Evolutionary conservation across 2,888 invertebrate genomes (phyloP), one percentile per base, ranked within the genome.

Genomic region (Sminthurides aquaticus): DNA sequence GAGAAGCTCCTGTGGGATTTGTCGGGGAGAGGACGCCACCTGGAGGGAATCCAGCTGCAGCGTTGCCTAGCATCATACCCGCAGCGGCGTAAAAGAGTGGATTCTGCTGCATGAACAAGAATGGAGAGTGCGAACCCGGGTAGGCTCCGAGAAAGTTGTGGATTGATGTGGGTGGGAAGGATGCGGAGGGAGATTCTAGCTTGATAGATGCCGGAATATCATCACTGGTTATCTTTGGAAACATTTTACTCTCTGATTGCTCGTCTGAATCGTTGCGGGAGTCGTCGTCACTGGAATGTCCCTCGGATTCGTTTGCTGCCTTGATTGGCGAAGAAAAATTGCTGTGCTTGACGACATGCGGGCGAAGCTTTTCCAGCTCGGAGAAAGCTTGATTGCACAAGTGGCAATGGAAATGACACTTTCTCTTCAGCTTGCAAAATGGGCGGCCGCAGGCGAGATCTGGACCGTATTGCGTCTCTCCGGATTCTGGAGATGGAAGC

Each of bases 321-420:
- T 73, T 75, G 48, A 67, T 20, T 0, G 72, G 71, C 22, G 74
- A 72, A 22, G 52, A 22, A 34, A 74, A 70, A 26, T 83, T 82
- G 73, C 83, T 85, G 77, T 89, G 89, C 76, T 88, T 88, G 20
- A 85, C 82, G 43, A 88, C 83, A 78, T 89, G 89, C 0, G 84
- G 82, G 28, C 86, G 82, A 55, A 89, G 79, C 62, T 86, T 82
- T 65, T 86, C 85, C 60, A 86, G 78, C 74, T 88, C 87, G n/a
- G 87, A 86, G 77, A 87, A 88, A 0, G 87, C 87, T 81, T 89
- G 89, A 78, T 88, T 88, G 79, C 90, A 90, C 58, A 87, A 84
- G 76, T 86, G 85, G 78, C 90, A 90, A 76, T 90, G 90, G 76
- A 86, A 88, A 76, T 90, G 89, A 70, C 86, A 85, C 76, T 87